A percentile compares a stretch with the other conserved stretches of the same genome.
phyloP scores from a whole-genome alignment of 2,888 invertebrate species.

The Hanleya hanleyi region DNA sequence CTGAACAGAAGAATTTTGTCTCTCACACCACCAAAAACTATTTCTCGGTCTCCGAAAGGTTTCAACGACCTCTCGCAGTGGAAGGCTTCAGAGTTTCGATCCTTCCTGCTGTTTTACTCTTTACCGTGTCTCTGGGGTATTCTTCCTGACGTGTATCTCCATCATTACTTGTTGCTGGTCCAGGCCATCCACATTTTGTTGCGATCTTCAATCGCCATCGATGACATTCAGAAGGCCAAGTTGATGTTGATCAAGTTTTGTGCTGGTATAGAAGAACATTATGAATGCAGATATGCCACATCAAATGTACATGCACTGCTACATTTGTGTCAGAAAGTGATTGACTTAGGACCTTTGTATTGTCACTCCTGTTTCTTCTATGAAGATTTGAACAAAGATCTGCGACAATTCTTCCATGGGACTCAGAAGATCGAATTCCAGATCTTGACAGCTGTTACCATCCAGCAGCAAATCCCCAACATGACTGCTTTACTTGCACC shows the following conservation, averaged over 20 bases:
- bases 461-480: constrained; percentile 22
- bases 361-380: constrained; percentile 25
- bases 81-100: constrained; percentile 27
- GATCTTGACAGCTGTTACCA: constrained; percentile 12
- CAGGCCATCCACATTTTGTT: neutral
- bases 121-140: constrained; percentile 19
- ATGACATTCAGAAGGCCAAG: neutral
- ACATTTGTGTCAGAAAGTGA: constrained; percentile 12
- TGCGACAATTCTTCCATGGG: constrained; percentile 26
- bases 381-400: constrained; percentile 26
- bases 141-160: constrained; percentile 8
- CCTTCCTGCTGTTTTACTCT: constrained; percentile 25
- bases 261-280: neutral
- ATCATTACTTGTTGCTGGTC: neutral
- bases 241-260: constrained; percentile 4
- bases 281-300: neutral
- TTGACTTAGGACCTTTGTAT: constrained; percentile 18
- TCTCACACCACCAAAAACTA: constrained; percentile 21
- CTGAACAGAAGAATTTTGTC: neutral
- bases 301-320: constrained; percentile 17
- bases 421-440: constrained; percentile 22
- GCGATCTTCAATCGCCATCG: neutral
- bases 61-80: constrained; percentile 14
- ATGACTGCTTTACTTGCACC: neutral
- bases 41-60: constrained; percentile 18